A percentile compares a stretch with the other conserved stretches of the same genome.
Conservation (phyloP, 1,140 invertebrate genomes). For the Drosophila guanche region DNA sequence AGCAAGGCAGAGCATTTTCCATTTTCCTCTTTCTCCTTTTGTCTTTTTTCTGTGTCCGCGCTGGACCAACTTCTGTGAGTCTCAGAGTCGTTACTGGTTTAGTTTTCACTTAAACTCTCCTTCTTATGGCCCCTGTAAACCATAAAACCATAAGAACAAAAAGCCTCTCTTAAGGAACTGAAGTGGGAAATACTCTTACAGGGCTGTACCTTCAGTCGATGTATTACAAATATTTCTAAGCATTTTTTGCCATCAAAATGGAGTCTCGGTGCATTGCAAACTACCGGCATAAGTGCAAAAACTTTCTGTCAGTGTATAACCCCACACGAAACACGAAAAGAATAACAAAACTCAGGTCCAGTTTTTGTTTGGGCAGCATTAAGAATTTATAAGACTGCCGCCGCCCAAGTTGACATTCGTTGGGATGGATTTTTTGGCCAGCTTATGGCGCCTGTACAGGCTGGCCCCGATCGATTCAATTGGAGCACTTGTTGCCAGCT, state of each 20-base stretch:
- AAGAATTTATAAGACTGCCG: conserved; percentile 32
- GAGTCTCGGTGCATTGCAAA: too few relatives aligned
- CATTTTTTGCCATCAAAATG: too few relatives aligned
- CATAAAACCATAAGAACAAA: too few relatives aligned
- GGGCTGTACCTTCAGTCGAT: too few relatives aligned
- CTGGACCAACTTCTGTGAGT: conserved; percentile 19
- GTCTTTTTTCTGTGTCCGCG: conserved; percentile 40
- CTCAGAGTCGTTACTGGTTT: conserved; percentile 34
- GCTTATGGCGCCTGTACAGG: conserved; percentile 55
- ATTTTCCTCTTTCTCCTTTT: conserved; percentile 4
- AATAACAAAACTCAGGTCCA: conserved; percentile 43
- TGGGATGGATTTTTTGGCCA: conserved; percentile 41
- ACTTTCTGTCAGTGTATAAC: too few relatives aligned
- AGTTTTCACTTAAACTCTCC: conserved; percentile 34
- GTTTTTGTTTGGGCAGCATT: conserved; percentile 17
- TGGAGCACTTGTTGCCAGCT: conserved; percentile 40
- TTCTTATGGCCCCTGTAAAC: conserved; percentile 28
- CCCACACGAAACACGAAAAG: conserved; percentile 32
- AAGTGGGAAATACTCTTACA: too few relatives aligned
- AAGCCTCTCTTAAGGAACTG: too few relatives aligned
- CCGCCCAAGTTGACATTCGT: conserved; percentile 7
- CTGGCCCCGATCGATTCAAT: conserved; percentile 38
- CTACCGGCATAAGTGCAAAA: too few relatives aligned
- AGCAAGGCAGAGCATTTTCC: conserved; percentile 44
- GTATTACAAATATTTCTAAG: too few relatives aligned